Evolutionary conservation across 2,888 invertebrate genomes (phyloP).

Genomic region (Dynastes maya): DNA sequence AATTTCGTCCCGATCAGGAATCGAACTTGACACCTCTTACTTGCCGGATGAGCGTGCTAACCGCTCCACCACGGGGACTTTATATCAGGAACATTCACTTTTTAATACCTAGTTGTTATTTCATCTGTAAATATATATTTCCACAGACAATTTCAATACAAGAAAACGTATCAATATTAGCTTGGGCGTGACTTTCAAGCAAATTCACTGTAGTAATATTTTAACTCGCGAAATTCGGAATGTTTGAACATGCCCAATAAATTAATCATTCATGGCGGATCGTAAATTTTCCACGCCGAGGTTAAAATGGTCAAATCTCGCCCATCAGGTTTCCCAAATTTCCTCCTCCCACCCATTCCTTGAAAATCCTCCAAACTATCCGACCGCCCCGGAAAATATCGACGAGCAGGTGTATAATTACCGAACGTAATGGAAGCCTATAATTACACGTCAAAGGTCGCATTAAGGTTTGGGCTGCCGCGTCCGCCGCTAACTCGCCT

Average conservation of each 20-base stretch:
- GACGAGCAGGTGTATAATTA: constrained; percentile 63
- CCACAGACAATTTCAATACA: too few relatives aligned
- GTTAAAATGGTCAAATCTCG: constrained; percentile 1
- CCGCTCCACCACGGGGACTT: too few relatives aligned
- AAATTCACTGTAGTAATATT: too few relatives aligned
- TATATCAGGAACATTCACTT: too few relatives aligned
- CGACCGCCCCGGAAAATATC: constrained; percentile 27
- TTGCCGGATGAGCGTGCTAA: too few relatives aligned
- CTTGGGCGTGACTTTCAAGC: too few relatives aligned
- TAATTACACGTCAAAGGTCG: constrained; percentile 69
- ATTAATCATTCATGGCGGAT: constrained; percentile 12
- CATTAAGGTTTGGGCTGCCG: constrained; percentile 60
- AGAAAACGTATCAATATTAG: too few relatives aligned
- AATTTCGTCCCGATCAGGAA: too few relatives aligned
- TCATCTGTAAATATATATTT: too few relatives aligned
- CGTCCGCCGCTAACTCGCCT: constrained; percentile 4
- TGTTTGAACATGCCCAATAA: background rate
- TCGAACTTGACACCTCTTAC: too few relatives aligned
- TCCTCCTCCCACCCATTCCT: background rate
- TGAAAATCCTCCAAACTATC: background rate
- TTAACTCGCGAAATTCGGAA: too few relatives aligned
- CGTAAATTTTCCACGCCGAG: constrained; percentile 13
- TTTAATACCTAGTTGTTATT: too few relatives aligned
- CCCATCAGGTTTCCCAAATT: background rate
- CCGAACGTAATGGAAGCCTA: constrained; percentile 65